Evolutionary conservation across 2,797 vertebrate genomes (phyloP).

Genomic region (Alfaro cultratus): DNA sequence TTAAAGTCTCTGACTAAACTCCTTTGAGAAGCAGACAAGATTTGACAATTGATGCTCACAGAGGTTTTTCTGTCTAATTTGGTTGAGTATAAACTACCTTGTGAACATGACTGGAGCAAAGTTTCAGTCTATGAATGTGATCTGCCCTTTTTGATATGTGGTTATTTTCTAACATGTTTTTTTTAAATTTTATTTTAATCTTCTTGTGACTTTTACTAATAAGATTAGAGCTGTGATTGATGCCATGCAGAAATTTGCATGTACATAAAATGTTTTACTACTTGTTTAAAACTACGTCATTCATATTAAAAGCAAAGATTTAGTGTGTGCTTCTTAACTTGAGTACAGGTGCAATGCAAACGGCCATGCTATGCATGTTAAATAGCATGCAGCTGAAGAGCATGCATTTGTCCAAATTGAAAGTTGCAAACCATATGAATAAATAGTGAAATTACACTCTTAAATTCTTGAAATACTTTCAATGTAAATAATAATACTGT

Average conservation of each 20-base stretch:
- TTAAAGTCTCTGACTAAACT: neutral
- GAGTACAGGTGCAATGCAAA: slow-evolving; percentile 25
- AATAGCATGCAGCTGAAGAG: slow-evolving; percentile 21
- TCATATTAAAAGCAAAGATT: neutral
- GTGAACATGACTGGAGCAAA: neutral
- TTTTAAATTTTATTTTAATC: neutral
- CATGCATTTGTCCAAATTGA: neutral
- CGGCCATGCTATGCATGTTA: slow-evolving; percentile 62
- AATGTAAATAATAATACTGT: neutral
- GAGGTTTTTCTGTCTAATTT: neutral
- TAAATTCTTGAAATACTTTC: neutral
- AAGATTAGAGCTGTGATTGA: neutral
- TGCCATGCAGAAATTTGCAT: neutral
- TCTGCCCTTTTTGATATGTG: neutral
- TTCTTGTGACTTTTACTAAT: neutral
- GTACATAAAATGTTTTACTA: neutral
- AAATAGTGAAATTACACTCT: neutral
- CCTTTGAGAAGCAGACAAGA: neutral
- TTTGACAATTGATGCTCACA: neutral
- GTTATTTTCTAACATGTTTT: neutral
- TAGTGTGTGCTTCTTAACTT: neutral
- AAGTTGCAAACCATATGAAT: slow-evolving; percentile 10
- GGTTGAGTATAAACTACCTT: neutral
- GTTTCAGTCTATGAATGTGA: neutral
- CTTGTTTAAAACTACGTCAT: no score